Percentiles rank a stretch among this genome's conserved stretches.
These are phyloP conservation scores for Pheosia gnoma DNA, from an alignment of 2,888 invertebrate species.

Conservation along the genomic window DNA sequence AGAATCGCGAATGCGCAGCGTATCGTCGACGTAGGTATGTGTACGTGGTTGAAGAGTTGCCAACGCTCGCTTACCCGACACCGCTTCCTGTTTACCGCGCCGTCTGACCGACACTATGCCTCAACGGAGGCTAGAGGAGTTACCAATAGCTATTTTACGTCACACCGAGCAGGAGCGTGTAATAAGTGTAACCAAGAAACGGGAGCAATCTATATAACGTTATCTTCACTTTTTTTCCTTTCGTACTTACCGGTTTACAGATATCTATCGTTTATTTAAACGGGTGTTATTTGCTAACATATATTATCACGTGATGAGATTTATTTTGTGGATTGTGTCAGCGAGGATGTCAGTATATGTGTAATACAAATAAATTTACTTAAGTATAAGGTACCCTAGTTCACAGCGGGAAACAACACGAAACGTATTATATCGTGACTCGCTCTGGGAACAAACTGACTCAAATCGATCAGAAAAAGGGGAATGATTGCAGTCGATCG, in stretches of 20 bases:
- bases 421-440: slow-evolving; percentile 57
- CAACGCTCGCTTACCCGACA: slow-evolving; percentile 64
- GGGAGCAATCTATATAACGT: slow-evolving; percentile 14
- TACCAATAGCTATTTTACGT: slow-evolving; percentile 48
- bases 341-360: slow-evolving; percentile 8
- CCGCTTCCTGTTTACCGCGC: slow-evolving; percentile 76
- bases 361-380: slow-evolving; percentile 21
- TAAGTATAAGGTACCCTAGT: slow-evolving; percentile 34
- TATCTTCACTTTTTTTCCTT: slow-evolving; percentile 9
- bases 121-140: slow-evolving; percentile 42
- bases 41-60: slow-evolving; percentile 71
- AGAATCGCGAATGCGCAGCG: slow-evolving; percentile 37
- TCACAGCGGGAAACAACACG: slow-evolving; percentile 58
- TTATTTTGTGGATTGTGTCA: slow-evolving; percentile 1
- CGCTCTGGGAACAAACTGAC: slow-evolving; percentile 36
- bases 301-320: slow-evolving; percentile 4
- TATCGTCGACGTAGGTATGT: slow-evolving; percentile 50
- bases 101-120: slow-evolving; percentile 52
- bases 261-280: slow-evolving; percentile 2
- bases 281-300: neutral
- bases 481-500: slow-evolving; percentile 24
- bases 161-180: slow-evolving; percentile 25
- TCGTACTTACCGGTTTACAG: neutral
- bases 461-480: slow-evolving; percentile 36
- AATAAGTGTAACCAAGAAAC: slow-evolving; percentile 25